These are phyloP conservation scores for Proales similis DNA, from an alignment of 1,140 invertebrate genomes.

Conservation along the genomic window DNA sequence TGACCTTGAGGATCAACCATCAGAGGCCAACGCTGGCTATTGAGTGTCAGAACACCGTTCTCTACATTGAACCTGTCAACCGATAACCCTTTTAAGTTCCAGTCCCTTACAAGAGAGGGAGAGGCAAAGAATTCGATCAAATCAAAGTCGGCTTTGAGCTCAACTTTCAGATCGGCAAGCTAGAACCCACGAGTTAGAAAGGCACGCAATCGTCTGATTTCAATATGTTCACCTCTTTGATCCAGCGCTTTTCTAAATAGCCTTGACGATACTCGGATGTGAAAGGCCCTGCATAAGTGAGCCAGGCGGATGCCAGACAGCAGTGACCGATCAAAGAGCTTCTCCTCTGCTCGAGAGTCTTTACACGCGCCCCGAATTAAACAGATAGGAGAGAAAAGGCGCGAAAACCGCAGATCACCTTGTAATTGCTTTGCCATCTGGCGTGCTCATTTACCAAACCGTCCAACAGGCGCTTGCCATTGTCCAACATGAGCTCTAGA, in stretches of 20 bases:
- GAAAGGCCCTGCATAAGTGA: slow-evolving; percentile 76
- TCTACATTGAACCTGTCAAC: slow-evolving; percentile 77
- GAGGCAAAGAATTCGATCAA: slow-evolving; percentile 64
- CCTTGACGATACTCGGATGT: slow-evolving; percentile 69
- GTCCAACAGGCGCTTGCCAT: slow-evolving; percentile 64
- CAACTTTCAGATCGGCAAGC: too few relatives aligned
- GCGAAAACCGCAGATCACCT: slow-evolving; percentile 49
- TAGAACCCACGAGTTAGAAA: too few relatives aligned
- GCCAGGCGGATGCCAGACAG: slow-evolving; percentile 68
- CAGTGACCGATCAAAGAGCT: slow-evolving; percentile 64
- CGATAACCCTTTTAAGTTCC: slow-evolving; percentile 78
- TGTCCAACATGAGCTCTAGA: slow-evolving; percentile 63
- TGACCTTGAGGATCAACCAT: slow-evolving; percentile 63
- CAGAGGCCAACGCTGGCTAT: slow-evolving; percentile 66
- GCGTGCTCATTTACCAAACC: slow-evolving; percentile 66
- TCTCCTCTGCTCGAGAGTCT: slow-evolving; percentile 49
- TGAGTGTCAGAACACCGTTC: slow-evolving; percentile 76
- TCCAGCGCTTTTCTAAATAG: too few relatives aligned
- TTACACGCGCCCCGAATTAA: too few relatives aligned
- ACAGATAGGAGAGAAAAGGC: too few relatives aligned
- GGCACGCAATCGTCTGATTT: too few relatives aligned
- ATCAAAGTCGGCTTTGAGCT: slow-evolving; percentile 61
- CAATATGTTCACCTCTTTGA: too few relatives aligned
- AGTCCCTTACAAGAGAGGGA: slow-evolving; percentile 65
- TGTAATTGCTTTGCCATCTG: slow-evolving; percentile 70